Base-by-base conservation (phyloP, 2,888 invertebrate species). In the Mimas tiliae region DNA sequence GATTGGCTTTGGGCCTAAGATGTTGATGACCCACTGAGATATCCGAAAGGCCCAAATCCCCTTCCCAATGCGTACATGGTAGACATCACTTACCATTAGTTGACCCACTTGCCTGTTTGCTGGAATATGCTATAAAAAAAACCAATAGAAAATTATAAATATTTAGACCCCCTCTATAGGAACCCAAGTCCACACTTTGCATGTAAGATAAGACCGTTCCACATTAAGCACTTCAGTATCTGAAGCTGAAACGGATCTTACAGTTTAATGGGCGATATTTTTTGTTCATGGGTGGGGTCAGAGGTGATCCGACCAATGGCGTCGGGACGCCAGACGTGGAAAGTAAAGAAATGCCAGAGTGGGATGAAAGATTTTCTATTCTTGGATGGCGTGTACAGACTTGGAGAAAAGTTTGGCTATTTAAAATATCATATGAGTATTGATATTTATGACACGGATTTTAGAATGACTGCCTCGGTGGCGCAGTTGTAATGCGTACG, bases 211-310 rank as follows among this genome's bases (percentile, higher is more conserved):
- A 88, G 83, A 81, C 74, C 73, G 76, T 76, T 75, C 71, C 85
- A 80, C 85, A 84, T 86, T 85, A 88, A 80, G 81, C 81, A 77
- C 79, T 82, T 69, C 69, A 76, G 74, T 83, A 86, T 88, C 85
- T 83, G 83, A 80, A 81, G 78, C 80, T 88, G 91, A 89, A 91
- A 89, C 82, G 83, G 87, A 89, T 89, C 84, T 85, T 89, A 85
- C 86, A 83, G 88, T 87, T 84, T 91, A 91, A 91, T 91, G 91
- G 90, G 86, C 80, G 85, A 89, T 91, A 87, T 89, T 90, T 91
- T 91, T 89, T 86, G 81, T 88, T 86, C 86, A 86, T 90, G 92
- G 92, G 91, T 84, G 90, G 93, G 93, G 92, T 92, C 84, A 90
- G 84, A 91, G 93, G 92, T 92, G 82, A 87, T 74, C 74, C 85